Evolutionary conservation across 2,113 vertebrate species (phyloP).

Genomic region (Phycodurus eques): DNA sequence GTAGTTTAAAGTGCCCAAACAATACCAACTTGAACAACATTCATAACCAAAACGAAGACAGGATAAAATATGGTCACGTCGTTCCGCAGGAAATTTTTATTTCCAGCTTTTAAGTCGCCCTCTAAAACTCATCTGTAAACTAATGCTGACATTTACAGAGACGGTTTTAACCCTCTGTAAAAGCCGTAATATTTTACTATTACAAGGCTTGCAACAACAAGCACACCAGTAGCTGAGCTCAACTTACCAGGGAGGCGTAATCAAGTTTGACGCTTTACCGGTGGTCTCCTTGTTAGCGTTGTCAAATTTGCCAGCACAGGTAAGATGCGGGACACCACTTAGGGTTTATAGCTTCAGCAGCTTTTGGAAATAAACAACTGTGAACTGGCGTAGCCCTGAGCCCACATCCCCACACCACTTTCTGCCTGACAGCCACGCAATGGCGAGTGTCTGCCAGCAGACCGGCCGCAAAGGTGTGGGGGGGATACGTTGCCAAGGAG

Average conservation of each 20-base stretch:
- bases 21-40: no score
- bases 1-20: no score
- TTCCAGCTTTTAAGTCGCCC: not conserved
- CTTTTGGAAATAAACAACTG: constrained; percentile 73
- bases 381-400: constrained; percentile 67
- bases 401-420: constrained; percentile 73
- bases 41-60: no score
- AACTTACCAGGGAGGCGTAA: constrained; percentile 63
- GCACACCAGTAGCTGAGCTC: constrained; percentile 49
- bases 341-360: constrained; percentile 75
- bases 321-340: constrained; percentile 75
- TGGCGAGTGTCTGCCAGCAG: constrained; percentile 74
- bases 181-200: not conserved
- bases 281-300: constrained; percentile 74
- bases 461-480: constrained; percentile 13
- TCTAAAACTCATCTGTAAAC: not conserved
- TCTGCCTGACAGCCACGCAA: constrained; percentile 79
- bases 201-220: constrained; percentile 46
- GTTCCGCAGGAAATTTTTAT: not conserved
- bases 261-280: constrained; percentile 66
- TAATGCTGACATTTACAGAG: not conserved
- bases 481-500: constrained; percentile 70
- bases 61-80: no score
- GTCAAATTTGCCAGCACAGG: constrained; percentile 75
- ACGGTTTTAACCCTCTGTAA: not conserved